phyloP scores from a whole-genome alignment of 2,888 invertebrate genomes.

The Cheilosia scutellata region DNA sequence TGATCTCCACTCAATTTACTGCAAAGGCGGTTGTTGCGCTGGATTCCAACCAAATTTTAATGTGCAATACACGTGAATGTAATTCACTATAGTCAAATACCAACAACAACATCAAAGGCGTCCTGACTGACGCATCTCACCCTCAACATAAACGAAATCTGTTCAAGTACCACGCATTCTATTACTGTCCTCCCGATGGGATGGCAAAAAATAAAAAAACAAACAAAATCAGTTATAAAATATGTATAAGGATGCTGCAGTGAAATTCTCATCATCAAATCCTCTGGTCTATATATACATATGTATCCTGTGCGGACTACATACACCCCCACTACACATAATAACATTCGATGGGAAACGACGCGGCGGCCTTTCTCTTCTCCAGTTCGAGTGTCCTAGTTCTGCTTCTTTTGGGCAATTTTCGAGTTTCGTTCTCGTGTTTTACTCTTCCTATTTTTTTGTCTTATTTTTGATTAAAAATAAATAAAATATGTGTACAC shows the following conservation, averaged over 20 bases:
- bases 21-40: neutral
- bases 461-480: constrained; percentile 64
- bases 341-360: constrained; percentile 13
- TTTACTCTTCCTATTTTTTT: constrained; percentile 14
- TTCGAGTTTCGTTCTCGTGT: constrained; percentile 35
- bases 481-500: constrained; percentile 70
- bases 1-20: constrained; percentile 8
- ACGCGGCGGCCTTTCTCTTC: constrained; percentile 25
- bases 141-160: constrained; percentile 23
- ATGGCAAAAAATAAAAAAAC: constrained; percentile 25
- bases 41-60: neutral
- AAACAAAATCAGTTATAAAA: constrained; percentile 60
- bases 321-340: constrained; percentile 29
- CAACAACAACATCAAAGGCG: neutral
- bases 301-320: constrained; percentile 11
- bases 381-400: constrained; percentile 60
- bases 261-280: constrained; percentile 57
- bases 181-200: neutral
- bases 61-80: constrained; percentile 30
- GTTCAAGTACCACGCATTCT: constrained; percentile 50
- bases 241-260: constrained; percentile 68
- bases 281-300: constrained; percentile 19
- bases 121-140: constrained; percentile 20
- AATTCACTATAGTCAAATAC: neutral
- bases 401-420: constrained; percentile 55